Evolutionary conservation across 2,888 invertebrate species (phyloP).

Genomic region (Himalopsyche kuldschensis): DNA sequence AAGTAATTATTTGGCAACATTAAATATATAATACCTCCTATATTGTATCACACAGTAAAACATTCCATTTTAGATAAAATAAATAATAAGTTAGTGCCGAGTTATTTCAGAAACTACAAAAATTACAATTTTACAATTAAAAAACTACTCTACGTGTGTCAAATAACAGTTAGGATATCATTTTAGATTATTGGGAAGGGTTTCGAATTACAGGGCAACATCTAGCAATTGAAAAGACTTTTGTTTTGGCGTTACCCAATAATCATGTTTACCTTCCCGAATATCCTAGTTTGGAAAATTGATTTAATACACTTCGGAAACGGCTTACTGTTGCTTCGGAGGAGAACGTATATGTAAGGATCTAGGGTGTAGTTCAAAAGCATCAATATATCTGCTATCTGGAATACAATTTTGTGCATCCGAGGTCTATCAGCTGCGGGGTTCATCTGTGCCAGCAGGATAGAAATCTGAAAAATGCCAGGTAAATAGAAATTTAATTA

Average conservation of each 20-base stretch:
- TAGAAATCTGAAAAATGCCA: conserved; percentile 60
- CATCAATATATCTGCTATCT: conserved; percentile 72
- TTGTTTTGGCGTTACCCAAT: conserved; percentile 7
- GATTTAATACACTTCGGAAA: conserved; percentile 39
- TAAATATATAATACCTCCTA: no score
- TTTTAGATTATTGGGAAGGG: conserved; percentile 7
- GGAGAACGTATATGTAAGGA: conserved; percentile 80
- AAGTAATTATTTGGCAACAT: no score
- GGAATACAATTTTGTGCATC: conserved; percentile 54
- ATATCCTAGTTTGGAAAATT: conserved; percentile 36
- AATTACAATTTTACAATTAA: not conserved
- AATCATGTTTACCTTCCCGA: conserved; percentile 34
- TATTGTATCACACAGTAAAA: not conserved
- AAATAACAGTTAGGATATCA: not conserved
- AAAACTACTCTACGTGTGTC: not conserved
- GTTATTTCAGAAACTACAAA: not conserved
- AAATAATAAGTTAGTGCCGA: not conserved
- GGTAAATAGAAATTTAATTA: not conserved
- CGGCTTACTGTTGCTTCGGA: conserved; percentile 56
- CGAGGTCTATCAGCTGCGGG: conserved; percentile 44
- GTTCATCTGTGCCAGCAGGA: conserved; percentile 62
- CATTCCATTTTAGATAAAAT: not conserved
- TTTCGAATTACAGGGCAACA: conserved; percentile 16
- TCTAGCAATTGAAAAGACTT: not conserved
- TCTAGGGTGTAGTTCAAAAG: conserved; percentile 81